phyloP scores from a whole-genome alignment of 2,888 invertebrate genomes.

The Hirtodrosophila alboralis region DNA sequence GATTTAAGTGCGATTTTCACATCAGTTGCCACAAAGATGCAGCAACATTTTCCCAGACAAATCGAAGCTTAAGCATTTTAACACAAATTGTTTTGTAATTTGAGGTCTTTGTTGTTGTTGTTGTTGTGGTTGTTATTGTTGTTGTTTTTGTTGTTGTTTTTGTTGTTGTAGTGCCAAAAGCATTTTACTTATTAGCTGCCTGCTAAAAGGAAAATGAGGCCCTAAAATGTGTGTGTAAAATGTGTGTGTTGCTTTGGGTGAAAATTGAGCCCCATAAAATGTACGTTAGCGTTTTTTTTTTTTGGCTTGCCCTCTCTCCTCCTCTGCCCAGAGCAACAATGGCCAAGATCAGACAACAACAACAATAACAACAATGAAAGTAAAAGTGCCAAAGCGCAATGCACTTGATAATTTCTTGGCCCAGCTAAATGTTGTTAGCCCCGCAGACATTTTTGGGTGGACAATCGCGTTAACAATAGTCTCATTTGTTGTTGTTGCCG shows the following conservation, averaged over 20 bases:
- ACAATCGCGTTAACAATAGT: slow-evolving; percentile 55
- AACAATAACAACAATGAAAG: slow-evolving; percentile 57
- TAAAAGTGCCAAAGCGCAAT: slow-evolving; percentile 70
- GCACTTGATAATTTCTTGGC: slow-evolving; percentile 78
- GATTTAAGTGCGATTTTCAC: slow-evolving; percentile 50
- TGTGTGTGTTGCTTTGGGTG: slow-evolving; percentile 42
- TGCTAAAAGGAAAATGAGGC: slow-evolving; percentile 71
- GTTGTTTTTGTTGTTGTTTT: slow-evolving; percentile 16
- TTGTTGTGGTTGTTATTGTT: no score
- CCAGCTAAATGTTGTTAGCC: slow-evolving; percentile 33
- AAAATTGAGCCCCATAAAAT: slow-evolving; percentile 53
- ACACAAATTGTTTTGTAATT: slow-evolving; percentile 74
- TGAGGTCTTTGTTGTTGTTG: slow-evolving; percentile 31
- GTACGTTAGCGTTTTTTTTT: slow-evolving; percentile 62
- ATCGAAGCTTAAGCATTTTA: slow-evolving; percentile 52
- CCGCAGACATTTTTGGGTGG: slow-evolving; percentile 43
- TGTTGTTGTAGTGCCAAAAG: slow-evolving; percentile 49
- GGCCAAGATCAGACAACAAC: slow-evolving; percentile 44
- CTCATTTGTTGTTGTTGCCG: slow-evolving; percentile 42
- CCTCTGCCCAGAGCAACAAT: no score
- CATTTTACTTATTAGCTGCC: slow-evolving; percentile 71
- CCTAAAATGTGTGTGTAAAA: slow-evolving; percentile 31
- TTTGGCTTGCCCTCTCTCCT: no score
- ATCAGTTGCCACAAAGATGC: slow-evolving; percentile 56
- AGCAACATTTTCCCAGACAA: slow-evolving; percentile 70